phyloP scores from a whole-genome alignment of 2,113 vertebrate species.

The Nibea coibor region DNA sequence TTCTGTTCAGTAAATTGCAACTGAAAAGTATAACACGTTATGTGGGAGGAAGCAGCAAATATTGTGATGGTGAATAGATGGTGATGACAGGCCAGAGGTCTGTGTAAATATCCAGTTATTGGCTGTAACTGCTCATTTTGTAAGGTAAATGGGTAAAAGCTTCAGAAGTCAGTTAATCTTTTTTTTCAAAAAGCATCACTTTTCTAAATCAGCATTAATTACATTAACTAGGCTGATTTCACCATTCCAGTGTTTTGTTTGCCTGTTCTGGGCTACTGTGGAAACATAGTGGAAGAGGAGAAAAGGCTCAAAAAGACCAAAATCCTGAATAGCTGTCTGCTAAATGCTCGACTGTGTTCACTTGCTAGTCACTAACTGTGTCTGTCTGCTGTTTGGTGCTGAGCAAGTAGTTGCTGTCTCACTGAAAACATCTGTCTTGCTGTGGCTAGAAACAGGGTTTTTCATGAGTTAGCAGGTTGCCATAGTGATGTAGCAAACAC shows the following conservation, averaged over 20 bases:
- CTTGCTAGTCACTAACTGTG: neutral
- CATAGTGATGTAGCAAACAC: no score
- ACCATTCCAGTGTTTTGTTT: no score
- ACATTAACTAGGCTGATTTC: neutral
- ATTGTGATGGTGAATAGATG: constrained; percentile 15
- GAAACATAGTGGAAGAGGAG: no score
- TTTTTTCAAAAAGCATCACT: neutral
- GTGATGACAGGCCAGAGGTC: neutral
- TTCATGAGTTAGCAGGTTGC: neutral
- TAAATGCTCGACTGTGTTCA: neutral
- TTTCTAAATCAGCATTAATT: neutral
- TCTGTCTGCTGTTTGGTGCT: neutral
- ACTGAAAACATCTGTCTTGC: neutral
- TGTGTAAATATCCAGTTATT: neutral
- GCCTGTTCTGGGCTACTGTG: no score
- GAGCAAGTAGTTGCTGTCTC: neutral
- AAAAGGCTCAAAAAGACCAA: no score
- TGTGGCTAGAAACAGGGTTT: neutral
- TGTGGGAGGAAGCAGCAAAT: constrained; percentile 13
- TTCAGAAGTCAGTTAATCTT: neutral
- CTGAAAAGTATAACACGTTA: neutral
- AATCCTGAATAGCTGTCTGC: neutral
- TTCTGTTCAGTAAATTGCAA: neutral
- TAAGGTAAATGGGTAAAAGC: neutral
- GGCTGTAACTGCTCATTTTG: neutral